Evolutionary conservation across 2,888 invertebrate genomes (phyloP).

Genomic region (Danaus chrysippus): DNA sequence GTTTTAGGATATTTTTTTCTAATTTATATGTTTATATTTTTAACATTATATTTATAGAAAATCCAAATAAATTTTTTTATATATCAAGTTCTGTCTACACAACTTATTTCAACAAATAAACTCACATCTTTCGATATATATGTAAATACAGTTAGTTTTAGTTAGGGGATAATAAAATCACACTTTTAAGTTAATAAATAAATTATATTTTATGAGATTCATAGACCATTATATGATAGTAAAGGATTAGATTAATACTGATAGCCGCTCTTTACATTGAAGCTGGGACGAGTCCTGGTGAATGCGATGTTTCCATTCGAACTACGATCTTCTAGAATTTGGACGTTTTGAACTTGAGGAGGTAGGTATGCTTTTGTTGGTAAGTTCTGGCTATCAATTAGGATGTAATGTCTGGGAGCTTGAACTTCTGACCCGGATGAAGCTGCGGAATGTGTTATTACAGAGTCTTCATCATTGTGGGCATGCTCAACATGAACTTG

Average conservation of each 20-base stretch:
- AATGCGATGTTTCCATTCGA: constrained; percentile 12
- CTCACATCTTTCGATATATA: no score
- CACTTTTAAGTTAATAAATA: background rate
- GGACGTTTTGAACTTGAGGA: constrained; percentile 8
- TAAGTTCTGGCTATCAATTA: background rate
- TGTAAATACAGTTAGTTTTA: no score
- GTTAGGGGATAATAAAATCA: background rate
- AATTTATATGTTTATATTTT: no score
- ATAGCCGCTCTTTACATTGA: constrained; percentile 13
- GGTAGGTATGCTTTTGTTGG: constrained; percentile 17
- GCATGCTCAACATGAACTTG: constrained; percentile 27
- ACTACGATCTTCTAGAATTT: constrained; percentile 10
- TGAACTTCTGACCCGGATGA: constrained; percentile 25
- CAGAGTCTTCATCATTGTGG: constrained; percentile 44
- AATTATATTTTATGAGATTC: background rate
- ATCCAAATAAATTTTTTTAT: no score
- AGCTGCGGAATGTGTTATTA: constrained; percentile 51
- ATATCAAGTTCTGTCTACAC: no score
- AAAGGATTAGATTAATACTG: constrained; percentile 13
- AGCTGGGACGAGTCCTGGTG: constrained; percentile 14
- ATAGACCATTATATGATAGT: background rate
- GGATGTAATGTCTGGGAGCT: background rate
- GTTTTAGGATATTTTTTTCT: no score
- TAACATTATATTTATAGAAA: no score
- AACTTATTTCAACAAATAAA: no score